phyloP scores from a whole-genome alignment of 2,113 vertebrate species.

The Cinclus mexicanus region DNA sequence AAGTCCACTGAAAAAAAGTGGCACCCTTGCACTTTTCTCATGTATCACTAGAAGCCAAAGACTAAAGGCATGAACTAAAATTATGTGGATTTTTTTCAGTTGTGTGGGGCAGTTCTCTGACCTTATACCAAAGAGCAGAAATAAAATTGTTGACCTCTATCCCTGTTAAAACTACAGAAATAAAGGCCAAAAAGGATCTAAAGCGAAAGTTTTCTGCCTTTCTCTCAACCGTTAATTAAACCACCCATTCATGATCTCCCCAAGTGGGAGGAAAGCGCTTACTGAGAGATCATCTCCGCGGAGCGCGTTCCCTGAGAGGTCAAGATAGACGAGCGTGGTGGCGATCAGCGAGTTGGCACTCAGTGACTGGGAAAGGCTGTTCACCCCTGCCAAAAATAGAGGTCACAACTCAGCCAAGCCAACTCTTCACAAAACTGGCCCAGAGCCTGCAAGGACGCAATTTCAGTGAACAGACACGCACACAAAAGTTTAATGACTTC shows the following conservation, averaged over 20 bases:
- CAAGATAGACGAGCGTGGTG: slow-evolving; percentile 82
- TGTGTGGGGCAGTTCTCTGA: background rate
- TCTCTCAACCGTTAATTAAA: background rate
- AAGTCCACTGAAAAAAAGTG: background rate
- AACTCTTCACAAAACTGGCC: background rate
- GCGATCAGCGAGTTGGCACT: slow-evolving; percentile 81
- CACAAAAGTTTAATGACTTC: background rate
- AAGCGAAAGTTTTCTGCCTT: background rate
- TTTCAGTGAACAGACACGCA: background rate
- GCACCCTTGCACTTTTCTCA: background rate
- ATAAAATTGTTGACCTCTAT: background rate
- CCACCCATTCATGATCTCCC: background rate
- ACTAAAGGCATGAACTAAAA: background rate
- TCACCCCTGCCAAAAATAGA: slow-evolving; percentile 81
- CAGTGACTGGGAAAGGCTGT: slow-evolving; percentile 89
- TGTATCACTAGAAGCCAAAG: background rate
- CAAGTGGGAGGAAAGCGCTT: background rate
- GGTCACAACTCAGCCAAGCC: background rate
- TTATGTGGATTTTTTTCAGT: background rate
- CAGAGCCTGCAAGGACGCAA: background rate
- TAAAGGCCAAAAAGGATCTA: background rate
- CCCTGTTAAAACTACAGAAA: background rate
- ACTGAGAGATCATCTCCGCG: slow-evolving; percentile 91
- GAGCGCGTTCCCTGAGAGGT: slow-evolving; percentile 91
- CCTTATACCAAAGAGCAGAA: background rate